Evolutionary conservation across 2,797 vertebrate species (phyloP), one percentile per base, ranked within the genome.

Genomic region (Galago senegalensis): DNA sequence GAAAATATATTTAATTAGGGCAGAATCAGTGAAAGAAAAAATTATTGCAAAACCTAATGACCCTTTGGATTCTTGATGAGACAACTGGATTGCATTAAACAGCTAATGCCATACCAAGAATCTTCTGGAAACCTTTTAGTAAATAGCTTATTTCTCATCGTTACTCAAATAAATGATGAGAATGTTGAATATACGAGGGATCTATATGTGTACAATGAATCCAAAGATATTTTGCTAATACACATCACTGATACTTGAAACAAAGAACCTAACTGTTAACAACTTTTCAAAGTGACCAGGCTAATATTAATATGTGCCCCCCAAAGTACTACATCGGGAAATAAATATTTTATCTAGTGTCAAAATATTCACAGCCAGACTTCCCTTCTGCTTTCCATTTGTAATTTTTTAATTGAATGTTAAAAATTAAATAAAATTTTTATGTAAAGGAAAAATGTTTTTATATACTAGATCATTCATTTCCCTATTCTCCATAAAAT

Each of bases 341-440:
- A 93, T 43, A 63, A 73, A 79, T 69, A 13, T 65, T 85, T 94
- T 93, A 75, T 88, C 93, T 92, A 69, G 18, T 86, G 7, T 67
- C 69, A 91, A 34, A 87, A 93, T 88, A 91, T 25, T 43, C 0
- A 72, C 3, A 94, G 11, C 14, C 14, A 96, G 77, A 37, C 5
- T 40, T 87, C 8, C 1, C 31, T 89, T 91, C 25, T 86, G 40
- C 13, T 82, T 89, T 37, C 10, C 4, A 11, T 96, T 83, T 76
- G 20, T 56, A 87, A 60, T 49, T 43, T 89, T 94, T 93, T 1
- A 89, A 95, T 17, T 63, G 23, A 86, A 73, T 75, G 17, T 67
- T 93, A 94, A 89, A 94, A 87, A 81, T 92, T 91, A 75, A 95
- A 58, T 37, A 70, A 46, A 27, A 0, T 67, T 92, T 93, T 65